Evolutionary conservation across 2,797 vertebrate species (phyloP), one percentile per base, ranked within the genome.

Genomic region (Pampus argenteus): DNA sequence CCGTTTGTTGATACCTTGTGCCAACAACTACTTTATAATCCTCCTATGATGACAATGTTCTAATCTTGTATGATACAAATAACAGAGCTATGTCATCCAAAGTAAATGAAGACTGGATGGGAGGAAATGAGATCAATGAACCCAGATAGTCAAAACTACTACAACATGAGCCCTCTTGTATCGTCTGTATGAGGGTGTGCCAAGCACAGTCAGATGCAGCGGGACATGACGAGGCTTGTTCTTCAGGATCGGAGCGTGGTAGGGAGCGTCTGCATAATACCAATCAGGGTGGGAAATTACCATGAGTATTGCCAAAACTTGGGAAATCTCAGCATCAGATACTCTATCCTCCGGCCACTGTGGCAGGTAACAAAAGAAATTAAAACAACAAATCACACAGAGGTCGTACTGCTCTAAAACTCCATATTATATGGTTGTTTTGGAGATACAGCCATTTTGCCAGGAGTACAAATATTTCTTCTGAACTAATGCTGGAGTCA

Each of bases 191-290:
- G 40, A 68, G 69, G 68, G 60, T 29, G 61, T 48, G 17, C 42
- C 26, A 10, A 25, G 38, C 34, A 56, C 65, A 44, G 64, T 26
- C 60, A 18, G 71, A 82, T 2, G 29, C 57, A 59, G 68, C 49
- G 1, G 49, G 71, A 70, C 88, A 82, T 52, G 86, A 84, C 20
- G n/a, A 0, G 72, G 78, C 91, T 82, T 82, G 85, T 76, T 83
- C 70, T 65, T 57, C 66, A 48, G 68, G 55, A 83, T 67, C 3
- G 15, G 51, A 66, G 56, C 60, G 22, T 58, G 18, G 18, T 2
- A 49, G 58, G 78, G 77, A 74, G 77, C 76, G 81, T 44, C 71
- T 79, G 72, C 63, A n/a, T 72, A 69, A 83, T 78, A 68, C 44
- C 44, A 48, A 69, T 81, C 82, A 70, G 59, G 65, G 31, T 28